Evolutionary conservation across 2,888 invertebrate species (phyloP).

Genomic region (Cephalotes varians): DNA sequence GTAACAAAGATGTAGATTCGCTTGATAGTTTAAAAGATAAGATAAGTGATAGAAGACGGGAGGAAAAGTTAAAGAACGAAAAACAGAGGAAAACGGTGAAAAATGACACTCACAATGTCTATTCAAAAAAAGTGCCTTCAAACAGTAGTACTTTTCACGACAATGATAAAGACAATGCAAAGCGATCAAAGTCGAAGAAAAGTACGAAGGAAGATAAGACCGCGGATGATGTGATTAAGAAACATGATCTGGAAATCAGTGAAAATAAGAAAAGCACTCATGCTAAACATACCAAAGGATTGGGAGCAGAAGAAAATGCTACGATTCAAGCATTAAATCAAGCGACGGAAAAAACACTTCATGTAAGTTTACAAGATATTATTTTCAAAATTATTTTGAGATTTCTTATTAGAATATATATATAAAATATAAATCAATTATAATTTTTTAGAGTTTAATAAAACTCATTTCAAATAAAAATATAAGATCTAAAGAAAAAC

Average conservation of each 20-base stretch:
- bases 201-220: slow-evolving; percentile 78
- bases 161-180: slow-evolving; percentile 78
- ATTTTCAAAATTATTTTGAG: neutral
- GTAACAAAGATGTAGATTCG: slow-evolving; percentile 83
- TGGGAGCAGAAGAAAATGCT: slow-evolving; percentile 84
- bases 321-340: slow-evolving; percentile 90
- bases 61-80: slow-evolving; percentile 82
- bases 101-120: slow-evolving; percentile 75
- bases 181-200: slow-evolving; percentile 81
- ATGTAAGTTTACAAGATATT: slow-evolving; percentile 76
- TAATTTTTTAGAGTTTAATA: neutral
- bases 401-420: slow-evolving; percentile 11
- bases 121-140: slow-evolving; percentile 85
- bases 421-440: neutral
- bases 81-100: slow-evolving; percentile 80
- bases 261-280: slow-evolving; percentile 80
- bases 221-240: slow-evolving; percentile 66
- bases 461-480: neutral
- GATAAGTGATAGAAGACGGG: slow-evolving; percentile 82
- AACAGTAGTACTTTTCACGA: slow-evolving; percentile 83
- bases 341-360: slow-evolving; percentile 90
- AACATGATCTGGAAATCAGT: slow-evolving; percentile 72
- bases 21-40: slow-evolving; percentile 84
- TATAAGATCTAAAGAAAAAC: neutral
- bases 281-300: slow-evolving; percentile 80